These are phyloP conservation scores for Bemisia tabaci DNA, from an alignment of 1,140 invertebrate species.

Conservation along the genomic window DNA sequence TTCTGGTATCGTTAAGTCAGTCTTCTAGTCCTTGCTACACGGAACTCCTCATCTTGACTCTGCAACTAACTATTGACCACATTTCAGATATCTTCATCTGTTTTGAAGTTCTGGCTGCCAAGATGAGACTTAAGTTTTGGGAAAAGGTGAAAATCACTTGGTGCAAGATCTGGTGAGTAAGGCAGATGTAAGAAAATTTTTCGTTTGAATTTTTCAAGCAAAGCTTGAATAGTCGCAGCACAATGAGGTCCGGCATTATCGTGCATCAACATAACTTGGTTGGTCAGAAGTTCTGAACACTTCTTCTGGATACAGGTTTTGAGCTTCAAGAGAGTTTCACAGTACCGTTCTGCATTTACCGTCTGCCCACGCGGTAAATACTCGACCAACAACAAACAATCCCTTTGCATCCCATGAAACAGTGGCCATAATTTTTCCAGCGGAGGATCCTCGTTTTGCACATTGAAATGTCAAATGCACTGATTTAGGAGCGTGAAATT, in stretches of 20 bases:
- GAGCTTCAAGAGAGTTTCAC: not conserved
- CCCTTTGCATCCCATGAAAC: conserved; percentile 14
- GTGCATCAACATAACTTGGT: not conserved
- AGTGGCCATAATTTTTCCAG: conserved; percentile 10
- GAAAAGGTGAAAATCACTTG: conserved; percentile 22
- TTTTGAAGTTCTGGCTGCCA: conserved; percentile 13
- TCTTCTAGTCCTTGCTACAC: no score
- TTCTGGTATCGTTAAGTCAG: no score
- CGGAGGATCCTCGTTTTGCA: not conserved
- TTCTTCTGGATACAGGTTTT: not conserved
- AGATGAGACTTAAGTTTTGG: conserved; percentile 18
- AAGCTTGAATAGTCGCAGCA: not conserved
- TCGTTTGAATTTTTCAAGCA: conserved; percentile 8
- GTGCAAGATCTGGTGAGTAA: conserved; percentile 8
- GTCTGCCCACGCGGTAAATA: conserved; percentile 2
- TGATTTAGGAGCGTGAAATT: no score
- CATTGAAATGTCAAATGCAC: no score
- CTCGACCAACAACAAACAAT: conserved; percentile 11
- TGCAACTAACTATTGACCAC: conserved; percentile 1
- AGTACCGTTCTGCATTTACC: conserved; percentile 2
- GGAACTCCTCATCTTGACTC: no score
- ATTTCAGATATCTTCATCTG: conserved; percentile 9
- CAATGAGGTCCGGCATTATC: conserved; percentile 13
- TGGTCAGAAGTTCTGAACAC: not conserved
- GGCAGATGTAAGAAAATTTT: conserved; percentile 10